Base-by-base conservation (phyloP, 2,888 invertebrate genomes). In the Ypsolopha scabrella region DNA sequence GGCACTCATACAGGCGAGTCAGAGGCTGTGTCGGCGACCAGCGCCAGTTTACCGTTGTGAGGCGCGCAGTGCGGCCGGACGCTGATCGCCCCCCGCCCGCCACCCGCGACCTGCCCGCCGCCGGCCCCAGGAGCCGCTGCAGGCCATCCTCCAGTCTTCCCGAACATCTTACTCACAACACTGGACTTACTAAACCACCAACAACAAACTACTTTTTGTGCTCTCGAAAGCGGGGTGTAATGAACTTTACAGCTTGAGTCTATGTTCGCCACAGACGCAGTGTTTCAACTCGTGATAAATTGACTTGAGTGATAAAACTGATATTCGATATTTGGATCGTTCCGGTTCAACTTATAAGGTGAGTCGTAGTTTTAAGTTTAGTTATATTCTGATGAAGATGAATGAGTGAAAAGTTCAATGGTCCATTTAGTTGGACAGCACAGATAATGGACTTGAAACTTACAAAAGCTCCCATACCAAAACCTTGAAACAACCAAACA, bases 31-130 rank as follows among this genome's bases (percentile, higher is more conserved):
- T 75, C 67, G 72, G 70, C 72, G 74, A 74, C 74, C 75, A 54
- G 71, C 72, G 80, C 75, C 83, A 86, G 86, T 86, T 86, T 86
- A 86, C 86, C 86, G 86, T 86, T 86, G 86, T 76, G 77, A 80
- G 85, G 86, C 86, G 86, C 85, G 81, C 79, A 70, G 83, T 80
- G 83, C 83, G 85, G 85, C 81, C 81, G 83, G 80, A 80, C 80
- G 80, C 71, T 59, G 57, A 53, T 43, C 41, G 13, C 41, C 34
- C 36, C 52, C 50, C 45, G 43, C 35, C 38, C 45, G 33, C 38
- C 37, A 72, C 68, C 76, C 78, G 77, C 74, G 75, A 74, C 74
- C 77, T 76, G 79, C 77, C 80, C 78, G 80, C 77, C 77, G 76
- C 80, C 79, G 79, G 24, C 45, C 34, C 45, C 50, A 38, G 78